Evolutionary conservation across 2,113 vertebrate species (phyloP).

Genomic region (Pseudopodoces humilis): DNA sequence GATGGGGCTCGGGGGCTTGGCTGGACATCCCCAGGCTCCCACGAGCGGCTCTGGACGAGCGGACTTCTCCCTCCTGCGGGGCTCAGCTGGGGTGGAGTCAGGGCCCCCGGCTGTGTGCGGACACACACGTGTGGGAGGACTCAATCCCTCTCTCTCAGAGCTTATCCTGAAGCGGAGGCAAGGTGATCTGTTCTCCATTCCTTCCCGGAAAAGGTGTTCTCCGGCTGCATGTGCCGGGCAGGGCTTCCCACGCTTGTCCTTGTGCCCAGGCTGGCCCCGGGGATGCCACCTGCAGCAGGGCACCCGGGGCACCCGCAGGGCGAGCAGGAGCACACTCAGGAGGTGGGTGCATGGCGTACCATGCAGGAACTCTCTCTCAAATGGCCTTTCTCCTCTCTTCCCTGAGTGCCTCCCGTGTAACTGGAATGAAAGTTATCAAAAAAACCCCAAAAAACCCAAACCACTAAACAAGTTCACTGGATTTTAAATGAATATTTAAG

Average conservation of each 20-base stretch:
- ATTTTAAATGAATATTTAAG: constrained; percentile 54
- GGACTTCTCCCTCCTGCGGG: neutral
- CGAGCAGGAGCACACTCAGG: neutral
- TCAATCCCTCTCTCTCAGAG: neutral
- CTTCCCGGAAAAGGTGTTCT: neutral
- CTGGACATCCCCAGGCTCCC: neutral
- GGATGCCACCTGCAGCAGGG: neutral
- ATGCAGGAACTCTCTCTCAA: neutral
- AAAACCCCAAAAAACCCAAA: neutral
- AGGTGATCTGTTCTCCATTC: neutral
- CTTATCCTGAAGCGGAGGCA: neutral
- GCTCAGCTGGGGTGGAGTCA: accelerated
- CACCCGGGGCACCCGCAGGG: neutral
- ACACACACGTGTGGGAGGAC: accelerated
- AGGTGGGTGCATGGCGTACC: neutral
- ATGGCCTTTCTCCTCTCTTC: neutral
- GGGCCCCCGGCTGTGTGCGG: neutral
- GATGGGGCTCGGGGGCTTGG: neutral
- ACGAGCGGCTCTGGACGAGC: accelerated
- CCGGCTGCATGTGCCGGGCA: neutral
- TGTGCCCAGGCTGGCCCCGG: accelerated
- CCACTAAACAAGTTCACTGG: neutral
- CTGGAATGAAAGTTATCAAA: neutral
- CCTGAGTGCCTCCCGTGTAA: neutral
- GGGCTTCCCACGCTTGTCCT: accelerated